Evolutionary conservation across 1,140 invertebrate genomes (phyloP), one percentile per base, ranked within the genome.

Genomic region (Alviniconcha marisindica): DNA sequence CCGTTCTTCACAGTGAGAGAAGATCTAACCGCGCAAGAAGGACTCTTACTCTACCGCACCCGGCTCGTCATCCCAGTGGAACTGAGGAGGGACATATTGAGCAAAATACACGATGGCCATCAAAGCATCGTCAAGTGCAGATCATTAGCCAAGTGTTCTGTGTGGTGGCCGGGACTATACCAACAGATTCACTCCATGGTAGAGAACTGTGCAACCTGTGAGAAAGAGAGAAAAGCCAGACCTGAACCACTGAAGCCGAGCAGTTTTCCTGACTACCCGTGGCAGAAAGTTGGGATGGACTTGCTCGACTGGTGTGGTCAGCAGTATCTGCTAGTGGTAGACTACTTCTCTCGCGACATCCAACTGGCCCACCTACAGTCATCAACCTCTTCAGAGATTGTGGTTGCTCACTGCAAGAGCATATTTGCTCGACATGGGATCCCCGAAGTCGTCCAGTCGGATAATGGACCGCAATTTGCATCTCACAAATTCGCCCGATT

Each of bases 391-490:
- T 48, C 76, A 69, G 36, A 36, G 24, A 44, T 18, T n/a, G 31
- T 83, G 24, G 79, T 87, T 14, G 78, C 33, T 2, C 28, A 84
- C 12, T 80, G 83, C 63, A 87, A 87, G 48, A 83, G 66, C 12
- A 73, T 87, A 21, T 85, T 87, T 83, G 84, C 87, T 73, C 42
- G 87, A 66, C 84, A 88, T 86, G 84, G 86, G 10, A 86, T 87
- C 31, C 88, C 86, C 18, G 40, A 79, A 48, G 51, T 63, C 0
- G 28, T 88, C 4, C 21, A 69, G 1, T 66, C 60, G 0, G 93
- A 94, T 86, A 92, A 92, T 84, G 92, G 91, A 7, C 90, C 93
- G 2, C 91, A 93, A 56, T 94, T 92, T 84, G 63, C 71, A 2
- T 91, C 86, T n/a, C 40, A 71, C 5, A 87, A 91, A 74, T 94